Conservation (phyloP, 2,113 vertebrate genomes). For the Platycercus adscitus region DNA sequence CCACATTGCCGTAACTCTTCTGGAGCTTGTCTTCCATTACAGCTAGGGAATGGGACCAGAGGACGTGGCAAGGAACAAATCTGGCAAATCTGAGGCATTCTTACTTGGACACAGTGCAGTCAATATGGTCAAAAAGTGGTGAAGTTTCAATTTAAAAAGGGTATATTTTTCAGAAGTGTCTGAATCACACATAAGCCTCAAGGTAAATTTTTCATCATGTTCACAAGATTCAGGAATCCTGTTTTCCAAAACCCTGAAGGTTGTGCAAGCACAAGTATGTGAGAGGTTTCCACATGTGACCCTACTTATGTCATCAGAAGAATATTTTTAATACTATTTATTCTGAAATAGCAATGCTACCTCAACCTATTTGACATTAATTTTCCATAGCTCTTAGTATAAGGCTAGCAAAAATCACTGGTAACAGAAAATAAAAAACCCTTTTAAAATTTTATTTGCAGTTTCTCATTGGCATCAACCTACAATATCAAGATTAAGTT, state of each 20-base stretch:
- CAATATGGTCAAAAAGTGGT: not conserved
- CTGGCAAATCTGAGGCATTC: not conserved
- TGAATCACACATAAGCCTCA: not conserved
- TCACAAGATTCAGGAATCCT: not conserved
- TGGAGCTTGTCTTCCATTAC: not conserved
- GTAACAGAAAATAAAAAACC: not conserved
- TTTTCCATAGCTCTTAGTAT: not conserved
- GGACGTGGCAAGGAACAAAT: not conserved
- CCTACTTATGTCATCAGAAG: not conserved
- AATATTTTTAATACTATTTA: not conserved
- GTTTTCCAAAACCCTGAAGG: not conserved
- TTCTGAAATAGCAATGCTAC: not conserved
- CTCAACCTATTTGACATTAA: not conserved
- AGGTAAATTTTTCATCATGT: not conserved
- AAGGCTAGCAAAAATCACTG: not conserved
- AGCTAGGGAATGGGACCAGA: not conserved
- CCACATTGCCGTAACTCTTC: not conserved
- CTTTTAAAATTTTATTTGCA: not conserved
- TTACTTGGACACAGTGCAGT: not conserved
- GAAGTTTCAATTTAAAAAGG: not conserved
- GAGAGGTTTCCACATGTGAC: not conserved
- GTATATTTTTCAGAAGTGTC: not conserved
- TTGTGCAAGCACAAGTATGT: not conserved
- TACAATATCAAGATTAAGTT: not conserved
- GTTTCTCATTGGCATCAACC: not conserved